Percentiles rank a stretch among this genome's conserved stretches.
Conservation (phyloP, 2,888 invertebrate species). For the Neoaliturus tenellus region DNA sequence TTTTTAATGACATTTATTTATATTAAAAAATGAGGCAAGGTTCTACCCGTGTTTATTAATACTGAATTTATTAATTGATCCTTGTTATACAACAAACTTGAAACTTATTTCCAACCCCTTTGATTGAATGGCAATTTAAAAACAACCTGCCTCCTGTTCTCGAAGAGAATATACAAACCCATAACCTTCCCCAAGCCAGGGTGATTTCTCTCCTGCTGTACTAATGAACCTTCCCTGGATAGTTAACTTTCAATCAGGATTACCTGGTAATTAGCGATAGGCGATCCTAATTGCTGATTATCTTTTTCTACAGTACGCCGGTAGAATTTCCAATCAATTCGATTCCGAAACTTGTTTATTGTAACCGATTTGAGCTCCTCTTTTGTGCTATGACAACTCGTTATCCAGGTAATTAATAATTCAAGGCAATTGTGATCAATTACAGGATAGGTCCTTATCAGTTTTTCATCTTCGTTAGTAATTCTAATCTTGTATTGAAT, state of each 20-base stretch:
- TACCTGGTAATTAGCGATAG: not conserved
- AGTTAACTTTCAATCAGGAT: not conserved
- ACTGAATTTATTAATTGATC: no score
- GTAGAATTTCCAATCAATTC: not conserved
- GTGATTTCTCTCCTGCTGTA: not conserved
- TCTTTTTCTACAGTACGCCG: not conserved
- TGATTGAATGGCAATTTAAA: no score
- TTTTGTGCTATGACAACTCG: not conserved
- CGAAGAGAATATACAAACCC: no score
- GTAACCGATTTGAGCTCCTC: not conserved
- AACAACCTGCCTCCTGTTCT: no score
- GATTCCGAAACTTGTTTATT: not conserved
- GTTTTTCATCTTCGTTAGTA: no score
- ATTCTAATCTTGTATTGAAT: no score
- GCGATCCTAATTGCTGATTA: not conserved
- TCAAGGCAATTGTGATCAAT: not conserved
- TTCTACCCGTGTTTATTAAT: no score
- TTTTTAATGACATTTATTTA: no score
- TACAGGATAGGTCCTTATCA: not conserved
- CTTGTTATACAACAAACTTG: no score
- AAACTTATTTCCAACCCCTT: no score
- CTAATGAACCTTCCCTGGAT: not conserved
- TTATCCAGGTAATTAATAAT: not conserved
- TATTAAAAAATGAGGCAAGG: no score
- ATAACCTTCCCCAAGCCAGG: not conserved